A percentile compares a stretch with the other conserved stretches of the same genome.
Evolutionary conservation across 2,113 vertebrate species (phyloP).

Genomic region (Physeter macrocephalus): DNA sequence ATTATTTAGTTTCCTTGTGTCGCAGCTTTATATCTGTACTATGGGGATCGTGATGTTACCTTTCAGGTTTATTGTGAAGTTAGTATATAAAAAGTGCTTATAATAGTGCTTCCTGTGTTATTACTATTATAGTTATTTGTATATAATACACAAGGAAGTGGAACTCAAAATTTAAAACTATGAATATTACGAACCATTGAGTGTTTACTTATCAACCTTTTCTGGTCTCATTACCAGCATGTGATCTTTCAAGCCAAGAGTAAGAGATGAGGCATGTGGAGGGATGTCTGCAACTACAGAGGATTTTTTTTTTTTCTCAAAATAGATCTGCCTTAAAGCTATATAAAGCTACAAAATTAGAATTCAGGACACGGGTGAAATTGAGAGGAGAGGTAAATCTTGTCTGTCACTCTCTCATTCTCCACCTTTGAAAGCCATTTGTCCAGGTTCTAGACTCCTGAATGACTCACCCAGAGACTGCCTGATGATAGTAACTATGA

Average conservation of each 20-base stretch:
- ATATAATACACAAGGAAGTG: background rate
- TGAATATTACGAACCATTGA: background rate
- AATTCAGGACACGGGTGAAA: background rate
- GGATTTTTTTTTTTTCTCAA: background rate
- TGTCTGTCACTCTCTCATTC: background rate
- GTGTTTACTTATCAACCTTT: background rate
- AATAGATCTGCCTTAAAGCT: background rate
- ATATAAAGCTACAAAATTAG: background rate
- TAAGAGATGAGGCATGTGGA: background rate
- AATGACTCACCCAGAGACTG: background rate
- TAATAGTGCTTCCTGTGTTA: background rate
- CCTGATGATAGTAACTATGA: background rate
- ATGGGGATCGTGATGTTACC: background rate
- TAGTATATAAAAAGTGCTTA: background rate
- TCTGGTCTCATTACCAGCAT: background rate
- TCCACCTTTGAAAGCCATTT: background rate
- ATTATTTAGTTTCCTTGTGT: background rate
- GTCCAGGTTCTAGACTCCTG: background rate
- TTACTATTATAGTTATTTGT: background rate
- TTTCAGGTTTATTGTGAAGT: background rate
- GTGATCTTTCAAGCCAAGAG: background rate
- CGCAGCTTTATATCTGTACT: background rate
- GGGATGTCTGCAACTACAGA: background rate
- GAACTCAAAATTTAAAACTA: background rate
- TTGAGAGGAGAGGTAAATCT: too few relatives aligned